These are phyloP conservation scores for Enteromius mattozi DNA, from an alignment of 2,797 vertebrate genomes.

Conservation along the genomic window DNA sequence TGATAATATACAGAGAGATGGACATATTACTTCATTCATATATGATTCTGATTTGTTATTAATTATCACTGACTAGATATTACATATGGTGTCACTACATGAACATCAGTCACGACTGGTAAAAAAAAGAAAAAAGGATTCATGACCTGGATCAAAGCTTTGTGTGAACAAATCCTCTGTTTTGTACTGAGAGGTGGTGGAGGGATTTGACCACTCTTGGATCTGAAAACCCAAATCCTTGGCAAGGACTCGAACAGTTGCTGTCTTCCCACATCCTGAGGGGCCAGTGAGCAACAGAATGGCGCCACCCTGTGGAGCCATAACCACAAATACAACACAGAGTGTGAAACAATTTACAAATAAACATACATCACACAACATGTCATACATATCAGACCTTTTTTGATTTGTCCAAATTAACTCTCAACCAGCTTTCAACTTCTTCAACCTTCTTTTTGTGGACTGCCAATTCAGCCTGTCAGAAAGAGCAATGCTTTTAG, in stretches of 20 bases:
- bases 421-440: slow-evolving; percentile 90
- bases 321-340: slow-evolving; percentile 1
- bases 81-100: no score
- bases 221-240: slow-evolving; percentile 82
- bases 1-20: background rate
- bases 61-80: background rate
- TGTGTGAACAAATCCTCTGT: slow-evolving; percentile 76
- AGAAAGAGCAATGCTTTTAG: background rate
- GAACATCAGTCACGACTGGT: background rate
- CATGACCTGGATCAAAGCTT: slow-evolving; percentile 79
- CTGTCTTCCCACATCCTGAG: slow-evolving; percentile 92
- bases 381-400: slow-evolving; percentile 67
- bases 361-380: slow-evolving; percentile 62
- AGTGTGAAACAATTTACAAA: background rate
- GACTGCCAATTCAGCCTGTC: slow-evolving; percentile 89
- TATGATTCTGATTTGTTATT: background rate
- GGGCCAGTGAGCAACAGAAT: slow-evolving; percentile 90
- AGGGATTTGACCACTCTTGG: slow-evolving; percentile 93
- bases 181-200: slow-evolving; percentile 76
- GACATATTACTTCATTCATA: background rate
- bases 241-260: slow-evolving; percentile 85
- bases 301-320: slow-evolving; percentile 78
- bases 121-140: background rate
- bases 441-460: slow-evolving; percentile 97
- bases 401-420: slow-evolving; percentile 68